phyloP scores from a whole-genome alignment of 2,797 vertebrate genomes.

The Heterohyrax brucei region DNA sequence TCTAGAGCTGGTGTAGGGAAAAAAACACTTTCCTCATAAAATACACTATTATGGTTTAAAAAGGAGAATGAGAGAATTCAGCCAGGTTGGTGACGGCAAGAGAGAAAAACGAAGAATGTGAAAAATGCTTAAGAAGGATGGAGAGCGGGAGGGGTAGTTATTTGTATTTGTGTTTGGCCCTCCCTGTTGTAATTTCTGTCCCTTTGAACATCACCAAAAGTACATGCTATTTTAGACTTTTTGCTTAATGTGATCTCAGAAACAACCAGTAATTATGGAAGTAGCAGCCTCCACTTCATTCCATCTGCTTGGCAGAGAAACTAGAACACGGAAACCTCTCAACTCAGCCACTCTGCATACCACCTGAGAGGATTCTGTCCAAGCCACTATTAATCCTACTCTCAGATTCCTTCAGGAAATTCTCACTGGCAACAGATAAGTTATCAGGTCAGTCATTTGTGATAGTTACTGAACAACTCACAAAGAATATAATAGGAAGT shows the following conservation, averaged over 20 bases:
- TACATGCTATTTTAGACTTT: not conserved
- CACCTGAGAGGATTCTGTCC: not conserved
- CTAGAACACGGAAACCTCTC: slow-evolving; percentile 23
- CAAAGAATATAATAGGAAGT: not conserved
- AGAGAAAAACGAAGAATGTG: slow-evolving; percentile 1
- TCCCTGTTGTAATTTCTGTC: not conserved
- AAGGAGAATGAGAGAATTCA: not conserved
- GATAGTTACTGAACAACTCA: not conserved
- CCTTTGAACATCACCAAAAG: not conserved
- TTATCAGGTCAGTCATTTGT: not conserved
- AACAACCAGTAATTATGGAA: not conserved
- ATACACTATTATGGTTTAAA: not conserved
- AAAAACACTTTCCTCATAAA: slow-evolving; percentile 1
- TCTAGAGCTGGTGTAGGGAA: not conserved
- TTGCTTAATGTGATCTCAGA: not conserved
- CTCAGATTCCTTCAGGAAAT: not conserved
- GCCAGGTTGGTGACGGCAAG: not conserved
- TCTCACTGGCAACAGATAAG: not conserved
- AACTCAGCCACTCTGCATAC: not conserved
- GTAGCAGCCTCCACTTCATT: not conserved
- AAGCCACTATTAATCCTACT: not conserved
- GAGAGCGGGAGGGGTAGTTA: not conserved
- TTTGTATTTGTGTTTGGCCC: not conserved
- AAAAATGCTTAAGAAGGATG: not conserved
- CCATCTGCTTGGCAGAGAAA: not conserved